phyloP scores from a whole-genome alignment of 2,888 invertebrate species.

The Encarsia formosa region DNA sequence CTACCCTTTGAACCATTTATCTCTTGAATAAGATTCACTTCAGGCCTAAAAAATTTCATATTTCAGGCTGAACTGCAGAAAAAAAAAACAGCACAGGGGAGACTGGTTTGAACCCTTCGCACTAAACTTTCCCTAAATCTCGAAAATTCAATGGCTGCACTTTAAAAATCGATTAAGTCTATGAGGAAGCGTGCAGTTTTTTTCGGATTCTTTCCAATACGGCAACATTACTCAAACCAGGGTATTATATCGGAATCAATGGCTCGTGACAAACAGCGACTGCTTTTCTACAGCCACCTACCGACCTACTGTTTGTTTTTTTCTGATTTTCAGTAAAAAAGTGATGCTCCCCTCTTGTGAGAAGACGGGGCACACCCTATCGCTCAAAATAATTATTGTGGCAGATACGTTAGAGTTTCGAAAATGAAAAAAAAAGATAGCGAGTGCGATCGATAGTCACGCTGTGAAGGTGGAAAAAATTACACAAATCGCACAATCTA shows the following conservation, averaged over 20 bases:
- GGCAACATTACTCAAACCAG: conserved; percentile 12
- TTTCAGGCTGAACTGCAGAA: not conserved
- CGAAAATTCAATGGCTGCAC: conserved; percentile 18
- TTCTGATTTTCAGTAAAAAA: conserved; percentile 9
- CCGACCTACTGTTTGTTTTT: conserved; percentile 17
- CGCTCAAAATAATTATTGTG: conserved; percentile 4
- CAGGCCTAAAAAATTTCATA: conserved; percentile 6
- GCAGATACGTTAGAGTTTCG: not conserved
- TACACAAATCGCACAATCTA: conserved; percentile 19
- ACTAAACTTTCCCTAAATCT: conserved; percentile 12
- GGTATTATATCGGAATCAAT: conserved; percentile 25
- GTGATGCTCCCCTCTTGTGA: not conserved
- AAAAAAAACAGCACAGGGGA: not conserved
- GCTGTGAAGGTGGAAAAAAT: conserved; percentile 5
- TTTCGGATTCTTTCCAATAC: conserved; percentile 17
- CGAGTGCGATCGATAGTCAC: too few relatives aligned
- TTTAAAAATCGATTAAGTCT: conserved; percentile 15
- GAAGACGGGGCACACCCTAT: conserved; percentile 4
- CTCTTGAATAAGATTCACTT: too few relatives aligned
- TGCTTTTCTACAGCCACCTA: conserved; percentile 24
- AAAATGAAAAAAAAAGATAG: not conserved
- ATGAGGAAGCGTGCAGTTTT: conserved; percentile 11
- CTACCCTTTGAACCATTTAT: too few relatives aligned
- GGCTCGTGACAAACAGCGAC: conserved; percentile 24
- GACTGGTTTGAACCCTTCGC: not conserved